phyloP scores from a whole-genome alignment of 2,797 vertebrate genomes.

The Parauchenoglanis punctatus region DNA sequence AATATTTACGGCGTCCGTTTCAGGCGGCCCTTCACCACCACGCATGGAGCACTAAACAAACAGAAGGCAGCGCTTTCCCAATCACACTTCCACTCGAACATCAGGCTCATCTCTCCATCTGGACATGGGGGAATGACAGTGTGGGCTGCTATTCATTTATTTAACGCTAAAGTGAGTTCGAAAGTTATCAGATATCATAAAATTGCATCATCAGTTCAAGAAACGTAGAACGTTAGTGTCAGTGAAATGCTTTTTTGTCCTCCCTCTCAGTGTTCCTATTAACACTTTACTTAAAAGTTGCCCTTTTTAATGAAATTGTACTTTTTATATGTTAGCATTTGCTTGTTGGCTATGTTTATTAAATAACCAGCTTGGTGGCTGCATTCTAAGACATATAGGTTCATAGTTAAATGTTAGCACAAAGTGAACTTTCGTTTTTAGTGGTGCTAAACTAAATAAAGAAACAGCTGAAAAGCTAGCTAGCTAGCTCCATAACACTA shows the following conservation, averaged over 20 bases:
- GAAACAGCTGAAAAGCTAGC: background rate
- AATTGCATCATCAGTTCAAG: background rate
- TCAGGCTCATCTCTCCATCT: conserved; percentile 10
- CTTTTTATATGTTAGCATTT: background rate
- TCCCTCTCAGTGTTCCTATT: background rate
- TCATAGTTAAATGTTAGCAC: background rate
- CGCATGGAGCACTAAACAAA: conserved; percentile 79
- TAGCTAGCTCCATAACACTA: background rate
- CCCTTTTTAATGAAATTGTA: background rate
- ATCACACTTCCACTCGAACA: conserved; percentile 59
- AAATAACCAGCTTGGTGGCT: background rate
- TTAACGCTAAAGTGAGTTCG: conserved; percentile 2
- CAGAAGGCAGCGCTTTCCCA: conserved; percentile 74
- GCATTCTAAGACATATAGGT: background rate
- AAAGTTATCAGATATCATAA: conserved; percentile 1
- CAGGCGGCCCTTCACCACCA: conserved; percentile 79
- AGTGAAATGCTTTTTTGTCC: background rate
- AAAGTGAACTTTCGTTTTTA: background rate
- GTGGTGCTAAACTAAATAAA: background rate
- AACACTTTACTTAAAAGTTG: too few relatives aligned
- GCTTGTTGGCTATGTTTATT: background rate
- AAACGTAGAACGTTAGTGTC: background rate
- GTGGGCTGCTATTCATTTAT: conserved; percentile 7
- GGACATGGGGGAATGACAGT: background rate
- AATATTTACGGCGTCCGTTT: conserved; percentile 84